phyloP scores from a whole-genome alignment of 1,140 invertebrate genomes.

The Halyomorpha halys region DNA sequence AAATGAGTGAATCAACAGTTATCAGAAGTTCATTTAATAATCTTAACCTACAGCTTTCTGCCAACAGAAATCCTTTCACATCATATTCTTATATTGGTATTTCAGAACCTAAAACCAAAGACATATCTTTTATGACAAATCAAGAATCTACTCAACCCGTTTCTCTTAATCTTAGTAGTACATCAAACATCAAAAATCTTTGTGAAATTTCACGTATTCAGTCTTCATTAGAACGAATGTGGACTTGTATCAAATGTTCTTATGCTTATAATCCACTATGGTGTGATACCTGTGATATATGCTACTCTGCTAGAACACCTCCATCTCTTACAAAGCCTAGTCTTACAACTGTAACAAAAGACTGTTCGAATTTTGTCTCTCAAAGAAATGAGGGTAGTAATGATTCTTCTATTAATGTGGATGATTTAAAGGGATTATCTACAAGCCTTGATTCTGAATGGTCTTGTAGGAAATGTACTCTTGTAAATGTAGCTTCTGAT shows the following conservation, averaged over 20 bases:
- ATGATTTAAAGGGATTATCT: constrained; percentile 12
- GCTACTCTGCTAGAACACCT: constrained; percentile 50
- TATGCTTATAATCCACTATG: constrained; percentile 76
- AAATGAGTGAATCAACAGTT: background rate
- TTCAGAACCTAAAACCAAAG: constrained; percentile 41
- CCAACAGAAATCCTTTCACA: constrained; percentile 27
- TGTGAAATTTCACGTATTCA: constrained; percentile 1
- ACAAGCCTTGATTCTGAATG: constrained; percentile 42
- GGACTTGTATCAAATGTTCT: constrained; percentile 77
- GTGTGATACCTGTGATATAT: constrained; percentile 67
- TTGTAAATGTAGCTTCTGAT: constrained; percentile 59
- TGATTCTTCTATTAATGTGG: background rate
- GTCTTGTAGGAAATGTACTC: constrained; percentile 79
- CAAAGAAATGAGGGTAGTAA: constrained; percentile 35
- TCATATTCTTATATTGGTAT: constrained; percentile 51
- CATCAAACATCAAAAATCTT: background rate
- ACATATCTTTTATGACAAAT: constrained; percentile 34
- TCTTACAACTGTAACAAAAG: constrained; percentile 55
- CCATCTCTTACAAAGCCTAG: constrained; percentile 54
- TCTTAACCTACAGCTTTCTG: constrained; percentile 31
- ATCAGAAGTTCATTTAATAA: constrained; percentile 27
- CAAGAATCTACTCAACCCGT: background rate
- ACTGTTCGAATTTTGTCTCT: constrained; percentile 42
- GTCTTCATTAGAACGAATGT: constrained; percentile 52
- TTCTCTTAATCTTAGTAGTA: constrained; percentile 5